Evolutionary conservation across 1,140 invertebrate genomes (phyloP).

Genomic region (Drosophila arizonae): DNA sequence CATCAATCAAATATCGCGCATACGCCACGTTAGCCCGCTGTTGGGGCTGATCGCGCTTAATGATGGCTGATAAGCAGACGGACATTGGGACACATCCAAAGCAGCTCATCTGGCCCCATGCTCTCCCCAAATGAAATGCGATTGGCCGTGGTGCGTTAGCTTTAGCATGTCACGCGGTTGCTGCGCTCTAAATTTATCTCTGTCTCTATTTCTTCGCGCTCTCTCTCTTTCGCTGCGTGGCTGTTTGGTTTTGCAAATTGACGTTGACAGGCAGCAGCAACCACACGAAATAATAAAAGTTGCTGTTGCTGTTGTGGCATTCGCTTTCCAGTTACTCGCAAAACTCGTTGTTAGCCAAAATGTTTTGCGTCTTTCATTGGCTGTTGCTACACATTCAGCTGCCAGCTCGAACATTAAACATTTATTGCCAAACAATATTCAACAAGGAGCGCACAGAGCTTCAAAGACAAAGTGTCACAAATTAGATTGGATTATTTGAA

Average conservation of each 20-base stretch:
- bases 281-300: conserved; percentile 3
- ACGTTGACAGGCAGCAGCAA: conserved; percentile 57
- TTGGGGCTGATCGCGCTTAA: no score
- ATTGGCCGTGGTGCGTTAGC: conserved; percentile 13
- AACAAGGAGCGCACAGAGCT: background rate
- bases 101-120: no score
- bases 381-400: conserved; percentile 1
- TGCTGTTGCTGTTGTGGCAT: conserved; percentile 10
- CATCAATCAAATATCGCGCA: conserved; percentile 45
- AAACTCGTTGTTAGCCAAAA: conserved; percentile 32
- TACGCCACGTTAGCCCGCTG: conserved; percentile 31
- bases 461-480: no score
- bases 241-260: conserved; percentile 55
- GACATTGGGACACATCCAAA: background rate
- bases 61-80: no score
- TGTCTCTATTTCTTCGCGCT: no score
- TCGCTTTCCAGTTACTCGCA: conserved; percentile 29
- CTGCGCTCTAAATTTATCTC: conserved; percentile 9
- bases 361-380: conserved; percentile 2
- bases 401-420: conserved; percentile 5
- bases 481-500: no score
- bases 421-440: conserved; percentile 7
- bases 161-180: conserved; percentile 5
- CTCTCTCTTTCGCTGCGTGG: no score
- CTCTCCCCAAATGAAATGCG: background rate